Percentiles rank a stretch among this genome's conserved stretches.
These are phyloP conservation scores for Trichogramma dendrolimi DNA, from an alignment of 2,888 invertebrate genomes.

Conservation along the genomic window DNA sequence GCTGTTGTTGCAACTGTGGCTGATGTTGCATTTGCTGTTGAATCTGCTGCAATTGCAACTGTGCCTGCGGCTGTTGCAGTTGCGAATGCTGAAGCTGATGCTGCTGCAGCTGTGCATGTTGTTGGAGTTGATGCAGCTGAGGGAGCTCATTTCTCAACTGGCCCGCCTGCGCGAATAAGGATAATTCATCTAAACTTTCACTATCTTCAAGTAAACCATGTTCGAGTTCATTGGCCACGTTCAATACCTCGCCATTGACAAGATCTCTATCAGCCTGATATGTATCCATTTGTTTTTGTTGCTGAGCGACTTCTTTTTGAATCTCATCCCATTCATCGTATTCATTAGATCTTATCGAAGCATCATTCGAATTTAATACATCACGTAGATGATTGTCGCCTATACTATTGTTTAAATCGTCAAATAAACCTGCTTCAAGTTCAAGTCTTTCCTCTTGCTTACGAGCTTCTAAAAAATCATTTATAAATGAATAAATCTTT, in stretches of 20 bases:
- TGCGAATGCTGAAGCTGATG: background rate
- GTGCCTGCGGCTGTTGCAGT: too few relatives aligned
- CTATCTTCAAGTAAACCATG: conserved; percentile 48
- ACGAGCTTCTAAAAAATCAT: conserved; percentile 36
- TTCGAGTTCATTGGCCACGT: conserved; percentile 39
- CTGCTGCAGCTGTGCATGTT: background rate
- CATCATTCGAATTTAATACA: background rate
- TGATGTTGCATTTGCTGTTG: conserved; percentile 15
- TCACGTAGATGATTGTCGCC: background rate
- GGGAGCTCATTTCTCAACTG: conserved; percentile 36
- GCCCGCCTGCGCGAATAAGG: conserved; percentile 40
- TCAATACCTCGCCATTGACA: conserved; percentile 46
- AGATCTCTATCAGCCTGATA: conserved; percentile 52
- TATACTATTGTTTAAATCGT: background rate
- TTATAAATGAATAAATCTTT: too few relatives aligned
- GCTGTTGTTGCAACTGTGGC: conserved; percentile 18
- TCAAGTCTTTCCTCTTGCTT: conserved; percentile 53
- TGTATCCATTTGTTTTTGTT: conserved; percentile 51
- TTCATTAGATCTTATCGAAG: conserved; percentile 30
- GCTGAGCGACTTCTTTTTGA: conserved; percentile 57
- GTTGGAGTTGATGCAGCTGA: conserved; percentile 28
- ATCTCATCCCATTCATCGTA: conserved; percentile 68
- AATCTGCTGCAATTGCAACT: conserved; percentile 6
- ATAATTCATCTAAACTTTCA: conserved; percentile 47
- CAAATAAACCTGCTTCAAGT: conserved; percentile 27